A percentile compares a stretch with the other conserved stretches of the same genome.
phyloP scores from a whole-genome alignment of 2,113 vertebrate genomes.

The Cryptotis parvus region DNA sequence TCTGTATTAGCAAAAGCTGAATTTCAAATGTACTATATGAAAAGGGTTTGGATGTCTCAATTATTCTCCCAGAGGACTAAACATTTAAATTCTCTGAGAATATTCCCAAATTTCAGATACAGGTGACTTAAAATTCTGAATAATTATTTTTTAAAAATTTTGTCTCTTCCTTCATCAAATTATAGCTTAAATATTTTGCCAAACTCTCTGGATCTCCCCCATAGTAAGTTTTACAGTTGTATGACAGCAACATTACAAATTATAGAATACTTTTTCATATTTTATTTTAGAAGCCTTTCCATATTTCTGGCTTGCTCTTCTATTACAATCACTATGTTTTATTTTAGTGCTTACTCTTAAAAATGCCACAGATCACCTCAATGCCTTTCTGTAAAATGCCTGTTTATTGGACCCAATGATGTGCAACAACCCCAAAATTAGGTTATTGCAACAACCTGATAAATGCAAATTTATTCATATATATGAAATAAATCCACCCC shows the following conservation, averaged over 20 bases:
- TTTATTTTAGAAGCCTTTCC: conserved; percentile 11
- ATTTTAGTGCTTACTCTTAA: not conserved
- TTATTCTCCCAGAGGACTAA: not conserved
- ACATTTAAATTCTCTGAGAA: not conserved
- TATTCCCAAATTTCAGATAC: not conserved
- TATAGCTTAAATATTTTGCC: not conserved
- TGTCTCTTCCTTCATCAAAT: not conserved
- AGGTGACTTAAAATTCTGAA: not conserved
- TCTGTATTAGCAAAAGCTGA: not conserved
- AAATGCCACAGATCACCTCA: not conserved
- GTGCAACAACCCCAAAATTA: not conserved
- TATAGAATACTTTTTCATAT: conserved; percentile 36
- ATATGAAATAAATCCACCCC: not conserved
- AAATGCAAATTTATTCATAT: no score
- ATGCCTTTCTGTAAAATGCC: not conserved
- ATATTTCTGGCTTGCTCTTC: conserved; percentile 8
- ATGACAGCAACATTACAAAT: no score
- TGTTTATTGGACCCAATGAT: not conserved
- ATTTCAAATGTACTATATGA: not conserved
- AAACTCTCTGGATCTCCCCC: not conserved
- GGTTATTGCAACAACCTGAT: no score
- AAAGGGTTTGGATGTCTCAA: not conserved
- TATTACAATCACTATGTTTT: not conserved
- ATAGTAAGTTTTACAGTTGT: not conserved
- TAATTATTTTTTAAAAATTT: not conserved